phyloP scores from a whole-genome alignment of 2,888 invertebrate species.

The Stegophylla sp. region DNA sequence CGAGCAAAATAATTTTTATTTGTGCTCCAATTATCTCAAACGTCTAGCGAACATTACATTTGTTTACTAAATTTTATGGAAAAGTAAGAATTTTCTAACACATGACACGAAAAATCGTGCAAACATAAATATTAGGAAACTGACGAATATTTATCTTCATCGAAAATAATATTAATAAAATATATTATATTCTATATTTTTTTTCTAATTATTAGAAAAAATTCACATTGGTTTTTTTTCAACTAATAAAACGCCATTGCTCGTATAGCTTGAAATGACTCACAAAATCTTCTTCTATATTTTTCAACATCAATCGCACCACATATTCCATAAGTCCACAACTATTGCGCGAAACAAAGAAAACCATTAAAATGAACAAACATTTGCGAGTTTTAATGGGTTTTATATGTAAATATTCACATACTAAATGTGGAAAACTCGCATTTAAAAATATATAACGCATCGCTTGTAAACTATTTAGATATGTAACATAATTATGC shows the following conservation, averaged over 20 bases:
- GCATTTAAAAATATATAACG: background rate
- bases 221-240: background rate
- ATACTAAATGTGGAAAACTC: background rate
- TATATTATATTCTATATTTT: too few relatives aligned
- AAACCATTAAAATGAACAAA: background rate
- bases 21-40: background rate
- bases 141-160: too few relatives aligned
- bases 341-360: background rate
- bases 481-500: background rate
- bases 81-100: too few relatives aligned
- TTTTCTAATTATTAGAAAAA: background rate
- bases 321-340: too few relatives aligned
- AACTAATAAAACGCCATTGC: background rate
- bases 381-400: slow-evolving; percentile 10
- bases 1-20: background rate
- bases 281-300: background rate
- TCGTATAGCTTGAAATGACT: too few relatives aligned
- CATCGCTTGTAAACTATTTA: background rate
- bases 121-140: too few relatives aligned
- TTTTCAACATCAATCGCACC: background rate
- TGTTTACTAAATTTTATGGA: too few relatives aligned
- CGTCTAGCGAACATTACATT: too few relatives aligned
- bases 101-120: too few relatives aligned
- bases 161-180: too few relatives aligned
- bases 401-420: slow-evolving; percentile 13